Evolutionary conservation across 2,888 invertebrate genomes (phyloP), one percentile per base, ranked within the genome.

Genomic region (Nephrotoma flavescens): DNA sequence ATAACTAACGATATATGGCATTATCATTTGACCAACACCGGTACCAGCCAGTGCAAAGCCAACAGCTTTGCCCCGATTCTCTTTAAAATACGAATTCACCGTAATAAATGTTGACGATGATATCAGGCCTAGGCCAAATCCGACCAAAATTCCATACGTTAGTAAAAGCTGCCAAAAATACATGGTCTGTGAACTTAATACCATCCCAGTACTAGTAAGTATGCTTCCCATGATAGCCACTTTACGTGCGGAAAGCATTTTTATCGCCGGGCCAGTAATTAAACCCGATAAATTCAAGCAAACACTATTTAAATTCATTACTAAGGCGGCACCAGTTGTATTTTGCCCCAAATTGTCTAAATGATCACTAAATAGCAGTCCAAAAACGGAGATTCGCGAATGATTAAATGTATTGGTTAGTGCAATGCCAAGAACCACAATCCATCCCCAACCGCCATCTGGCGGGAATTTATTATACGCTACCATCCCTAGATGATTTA

Each of bases 361-460:
- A 87, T 94, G 93, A 88, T 94, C 94, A 83, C 94, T 95, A 88
- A 95, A 95, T 45, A 95, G 91, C 87, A 95, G 92, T 87, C 95
- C 95, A 90, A 95, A 95, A 84, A 95, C 92, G 4, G 95, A 95
- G 88, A 95, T 92, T 90, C 95, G 93, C 2, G 95, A 94, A 90
- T 95, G 94, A 90, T 95, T 95, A 88, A 95, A 94, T 15, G 31
- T 47, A 91, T 95, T 95, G 87, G 93, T 93, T 12, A 94, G 88
- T 83, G 94, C 95, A 41, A 94, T 93, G 83, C 95, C 95, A 86
- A 94, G 89, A 5, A 95, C 92, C 1, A 95, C 93, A 91, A 95
- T 92, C 95, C 95, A 95, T 0, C 95, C 95, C 94, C 94, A 95
- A 0, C 95, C 95, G 52, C 95, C 95, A 90, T 96, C 94, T 0